These are phyloP conservation scores for Autographa pulchrina DNA, from an alignment of 2,888 invertebrate species.

Conservation along the genomic window DNA sequence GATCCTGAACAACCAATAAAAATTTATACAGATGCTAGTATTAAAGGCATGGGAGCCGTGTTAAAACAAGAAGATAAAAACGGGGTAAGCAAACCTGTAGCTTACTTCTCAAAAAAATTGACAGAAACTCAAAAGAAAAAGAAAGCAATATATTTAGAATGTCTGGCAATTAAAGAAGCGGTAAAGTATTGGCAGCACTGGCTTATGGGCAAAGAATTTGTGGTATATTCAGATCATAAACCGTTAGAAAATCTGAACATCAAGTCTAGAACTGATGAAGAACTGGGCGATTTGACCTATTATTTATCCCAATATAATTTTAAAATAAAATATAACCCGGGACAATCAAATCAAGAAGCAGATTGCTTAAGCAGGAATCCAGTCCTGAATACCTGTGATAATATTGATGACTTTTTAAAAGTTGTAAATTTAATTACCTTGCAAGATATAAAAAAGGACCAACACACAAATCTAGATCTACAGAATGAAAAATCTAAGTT, in stretches of 20 bases:
- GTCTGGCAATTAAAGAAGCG: constrained; percentile 46
- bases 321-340: constrained; percentile 7
- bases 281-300: constrained; percentile 25
- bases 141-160: constrained; percentile 32
- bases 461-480: background rate
- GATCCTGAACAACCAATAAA: background rate
- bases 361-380: background rate
- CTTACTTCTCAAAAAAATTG: constrained; percentile 14
- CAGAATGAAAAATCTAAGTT: constrained; percentile 4
- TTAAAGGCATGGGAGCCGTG: constrained; percentile 18
- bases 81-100: constrained; percentile 16
- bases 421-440: background rate
- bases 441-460: background rate
- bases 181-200: constrained; percentile 53
- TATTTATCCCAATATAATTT: constrained; percentile 29
- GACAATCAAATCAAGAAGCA: background rate
- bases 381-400: background rate
- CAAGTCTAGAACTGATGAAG: constrained; percentile 20
- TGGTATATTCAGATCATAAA: constrained; percentile 45
- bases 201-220: constrained; percentile 36
- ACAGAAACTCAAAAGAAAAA: constrained; percentile 29
- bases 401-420: background rate
- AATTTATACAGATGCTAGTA: constrained; percentile 21
- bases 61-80: constrained; percentile 16
- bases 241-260: constrained; percentile 32